A percentile compares a stretch with the other conserved stretches of the same genome.
These are phyloP conservation scores for Nemotelus nigrinus DNA, from an alignment of 2,888 invertebrate genomes.

Conservation along the genomic window DNA sequence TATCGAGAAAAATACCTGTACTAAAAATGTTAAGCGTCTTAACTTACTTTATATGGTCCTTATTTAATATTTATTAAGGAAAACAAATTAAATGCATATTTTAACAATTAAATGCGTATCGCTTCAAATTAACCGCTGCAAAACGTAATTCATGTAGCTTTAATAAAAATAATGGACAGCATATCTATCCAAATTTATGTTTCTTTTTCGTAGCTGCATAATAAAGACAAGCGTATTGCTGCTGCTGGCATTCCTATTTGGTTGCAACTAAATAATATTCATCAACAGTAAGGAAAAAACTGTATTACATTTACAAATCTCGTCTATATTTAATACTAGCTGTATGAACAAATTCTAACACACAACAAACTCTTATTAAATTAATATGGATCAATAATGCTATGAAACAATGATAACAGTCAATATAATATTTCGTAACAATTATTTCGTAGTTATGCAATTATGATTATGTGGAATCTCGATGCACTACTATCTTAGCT, in stretches of 20 bases:
- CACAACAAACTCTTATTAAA: slow-evolving; percentile 32
- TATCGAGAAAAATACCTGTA: no score
- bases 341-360: slow-evolving; percentile 32
- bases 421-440: slow-evolving; percentile 12
- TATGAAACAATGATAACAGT: slow-evolving; percentile 24
- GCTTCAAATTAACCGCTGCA: no score
- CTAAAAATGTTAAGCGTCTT: no score
- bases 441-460: slow-evolving; percentile 29
- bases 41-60: no score
- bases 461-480: slow-evolving; percentile 12
- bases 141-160: no score
- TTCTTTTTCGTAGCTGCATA: slow-evolving; percentile 13
- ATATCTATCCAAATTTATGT: no score
- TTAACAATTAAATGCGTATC: no score
- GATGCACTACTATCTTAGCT: slow-evolving; percentile 37
- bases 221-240: slow-evolving; percentile 28
- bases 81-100: no score
- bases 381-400: slow-evolving; percentile 24
- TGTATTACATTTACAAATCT: slow-evolving; percentile 25
- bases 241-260: slow-evolving; percentile 40
- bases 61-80: no score
- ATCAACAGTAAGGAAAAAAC: slow-evolving; percentile 4
- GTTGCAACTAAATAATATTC: slow-evolving; percentile 37
- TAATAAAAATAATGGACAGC: no score
- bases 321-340: slow-evolving; percentile 32